phyloP scores from a whole-genome alignment of 2,797 vertebrate genomes.

The Spinibarbus caldwelli region DNA sequence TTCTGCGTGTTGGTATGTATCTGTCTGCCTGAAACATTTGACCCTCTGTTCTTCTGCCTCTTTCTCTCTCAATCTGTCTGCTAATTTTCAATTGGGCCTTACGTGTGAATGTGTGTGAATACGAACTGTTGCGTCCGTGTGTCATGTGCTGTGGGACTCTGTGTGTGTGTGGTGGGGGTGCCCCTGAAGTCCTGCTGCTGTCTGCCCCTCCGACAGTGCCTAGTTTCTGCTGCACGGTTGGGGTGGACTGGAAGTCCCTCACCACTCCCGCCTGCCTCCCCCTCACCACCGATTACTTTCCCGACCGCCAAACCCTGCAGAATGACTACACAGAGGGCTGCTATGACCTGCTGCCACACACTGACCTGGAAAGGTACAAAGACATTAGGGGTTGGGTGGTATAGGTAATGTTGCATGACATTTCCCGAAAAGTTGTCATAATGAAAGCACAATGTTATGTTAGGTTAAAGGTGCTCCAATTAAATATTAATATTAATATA shows the following conservation, averaged over 20 bases:
- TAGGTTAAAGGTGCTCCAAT: no score
- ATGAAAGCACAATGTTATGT: not conserved
- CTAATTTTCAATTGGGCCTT: conserved; percentile 10
- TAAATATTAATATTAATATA: no score
- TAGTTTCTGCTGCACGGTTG: conserved; percentile 99
- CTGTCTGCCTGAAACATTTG: conserved; percentile 46
- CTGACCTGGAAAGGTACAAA: conserved; percentile 90
- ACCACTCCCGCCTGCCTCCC: conserved; percentile 97
- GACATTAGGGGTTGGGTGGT: not conserved
- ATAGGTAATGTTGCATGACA: no score
- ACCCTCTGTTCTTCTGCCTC: conserved; percentile 30
- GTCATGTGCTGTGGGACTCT: conserved; percentile 13
- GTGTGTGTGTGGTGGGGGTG: conserved; percentile 61
- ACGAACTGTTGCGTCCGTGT: conserved; percentile 58
- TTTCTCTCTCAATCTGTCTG: conserved; percentile 41
- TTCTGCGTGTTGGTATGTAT: conserved; percentile 45
- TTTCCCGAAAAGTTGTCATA: no score
- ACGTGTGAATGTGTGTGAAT: conserved; percentile 59
- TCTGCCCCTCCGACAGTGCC: conserved; percentile 99
- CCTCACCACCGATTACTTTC: conserved; percentile 98
- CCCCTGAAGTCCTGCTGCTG: conserved; percentile 93
- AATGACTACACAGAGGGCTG: conserved; percentile 98
- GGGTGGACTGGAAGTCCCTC: conserved; percentile 99
- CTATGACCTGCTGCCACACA: conserved; percentile 95
- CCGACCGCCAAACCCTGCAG: conserved; percentile 92